Percentiles rank a stretch among this genome's conserved stretches.
Conservation (phyloP, 2,797 vertebrate species). For the Neosilurus mollespiculum region DNA sequence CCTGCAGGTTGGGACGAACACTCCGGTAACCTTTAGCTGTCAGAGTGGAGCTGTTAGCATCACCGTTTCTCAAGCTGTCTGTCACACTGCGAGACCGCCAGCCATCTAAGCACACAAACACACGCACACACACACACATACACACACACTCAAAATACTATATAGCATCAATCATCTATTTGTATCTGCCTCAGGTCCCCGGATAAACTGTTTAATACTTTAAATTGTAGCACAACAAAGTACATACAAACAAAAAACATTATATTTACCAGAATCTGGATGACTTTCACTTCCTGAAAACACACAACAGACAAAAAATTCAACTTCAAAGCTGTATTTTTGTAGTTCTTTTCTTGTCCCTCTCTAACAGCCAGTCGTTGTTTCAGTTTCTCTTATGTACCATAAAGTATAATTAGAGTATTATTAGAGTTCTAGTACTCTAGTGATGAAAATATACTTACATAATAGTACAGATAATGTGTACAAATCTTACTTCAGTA, state of each 20-base stretch:
- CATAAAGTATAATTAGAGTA: too few species aligned
- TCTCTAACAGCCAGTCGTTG: too few species aligned
- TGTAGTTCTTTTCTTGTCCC: background rate
- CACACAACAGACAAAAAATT: constrained; percentile 56
- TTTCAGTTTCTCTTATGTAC: too few species aligned
- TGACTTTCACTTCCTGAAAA: constrained; percentile 86
- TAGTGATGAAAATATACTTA: background rate
- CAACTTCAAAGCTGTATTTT: background rate
- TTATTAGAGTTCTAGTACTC: too few species aligned
- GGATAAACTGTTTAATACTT: background rate
- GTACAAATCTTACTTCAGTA: background rate
- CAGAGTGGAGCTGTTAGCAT: constrained; percentile 77
- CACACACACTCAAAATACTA: constrained; percentile 6
- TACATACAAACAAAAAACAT: background rate
- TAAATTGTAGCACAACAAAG: too few species aligned
- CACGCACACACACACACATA: constrained; percentile 10
- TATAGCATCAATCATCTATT: background rate
- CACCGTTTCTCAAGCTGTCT: constrained; percentile 88
- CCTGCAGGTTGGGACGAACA: constrained; percentile 91
- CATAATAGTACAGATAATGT: background rate
- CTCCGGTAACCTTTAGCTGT: constrained; percentile 94
- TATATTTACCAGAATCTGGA: constrained; percentile 87
- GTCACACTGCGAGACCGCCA: constrained; percentile 84
- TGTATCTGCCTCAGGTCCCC: background rate
- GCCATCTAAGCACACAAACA: constrained; percentile 73